Percentiles rank a stretch among this genome's conserved stretches.
phyloP scores from a whole-genome alignment of 2,113 vertebrate species.

The Mastomys natalensis region DNA sequence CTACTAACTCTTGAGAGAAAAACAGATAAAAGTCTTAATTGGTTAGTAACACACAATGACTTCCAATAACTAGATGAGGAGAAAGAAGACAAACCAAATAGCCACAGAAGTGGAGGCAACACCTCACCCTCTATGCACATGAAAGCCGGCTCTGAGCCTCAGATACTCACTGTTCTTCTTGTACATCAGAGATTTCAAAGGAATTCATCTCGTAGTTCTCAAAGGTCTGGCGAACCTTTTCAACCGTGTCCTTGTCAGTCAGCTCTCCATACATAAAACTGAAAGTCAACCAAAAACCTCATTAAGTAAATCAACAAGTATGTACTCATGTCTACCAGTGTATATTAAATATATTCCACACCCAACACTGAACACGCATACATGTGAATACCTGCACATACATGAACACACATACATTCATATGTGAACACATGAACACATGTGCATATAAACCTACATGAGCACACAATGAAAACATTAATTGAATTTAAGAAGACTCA shows the following conservation, averaged over 20 bases:
- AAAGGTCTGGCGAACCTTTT: conserved; percentile 95
- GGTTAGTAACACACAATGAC: neutral
- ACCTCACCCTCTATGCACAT: neutral
- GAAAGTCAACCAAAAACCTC: conserved; percentile 78
- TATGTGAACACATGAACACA: neutral
- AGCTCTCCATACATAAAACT: conserved; percentile 99
- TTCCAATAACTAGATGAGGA: neutral
- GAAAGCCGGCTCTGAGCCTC: neutral
- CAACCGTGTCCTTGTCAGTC: conserved; percentile 94
- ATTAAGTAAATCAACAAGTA: conserved; percentile 68
- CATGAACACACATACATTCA: neutral
- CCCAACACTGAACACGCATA: neutral
- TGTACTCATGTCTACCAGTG: neutral
- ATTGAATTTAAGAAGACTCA: neutral
- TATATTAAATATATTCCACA: neutral
- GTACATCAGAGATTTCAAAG: conserved; percentile 98
- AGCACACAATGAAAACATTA: neutral
- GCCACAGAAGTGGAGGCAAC: neutral
- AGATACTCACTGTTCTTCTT: conserved; percentile 97
- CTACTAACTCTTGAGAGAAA: neutral
- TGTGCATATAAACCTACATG: neutral
- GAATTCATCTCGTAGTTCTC: conserved; percentile 98
- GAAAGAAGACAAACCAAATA: neutral
- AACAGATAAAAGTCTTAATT: neutral
- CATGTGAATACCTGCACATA: neutral